Percentiles rank a stretch among this genome's conserved stretches.
Evolutionary conservation across 2,888 invertebrate genomes (phyloP).

Genomic region (Cetonia aurata): DNA sequence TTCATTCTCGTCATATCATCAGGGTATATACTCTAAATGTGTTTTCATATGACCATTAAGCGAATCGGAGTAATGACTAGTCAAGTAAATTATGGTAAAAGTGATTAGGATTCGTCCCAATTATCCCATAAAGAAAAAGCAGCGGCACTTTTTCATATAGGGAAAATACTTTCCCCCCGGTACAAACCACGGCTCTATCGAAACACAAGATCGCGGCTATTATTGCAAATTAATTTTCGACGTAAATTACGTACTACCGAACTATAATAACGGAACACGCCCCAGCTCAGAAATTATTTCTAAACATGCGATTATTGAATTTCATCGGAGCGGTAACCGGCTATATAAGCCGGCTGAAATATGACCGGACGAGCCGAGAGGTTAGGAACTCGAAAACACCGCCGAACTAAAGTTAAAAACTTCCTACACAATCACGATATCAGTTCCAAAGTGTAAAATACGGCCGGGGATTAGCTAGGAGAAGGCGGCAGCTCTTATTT

Average conservation of each 20-base stretch:
- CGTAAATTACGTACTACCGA: slow-evolving; percentile 32
- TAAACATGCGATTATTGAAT: slow-evolving; percentile 39
- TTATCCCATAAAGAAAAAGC: neutral
- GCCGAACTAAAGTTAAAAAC: slow-evolving; percentile 30
- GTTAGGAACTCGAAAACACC: slow-evolving; percentile 24
- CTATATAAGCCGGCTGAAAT: neutral
- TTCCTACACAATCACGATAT: slow-evolving; percentile 37
- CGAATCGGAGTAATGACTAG: too few species aligned
- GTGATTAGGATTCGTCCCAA: neutral
- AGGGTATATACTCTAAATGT: too few species aligned
- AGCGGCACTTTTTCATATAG: too few species aligned
- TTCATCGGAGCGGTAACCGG: neutral
- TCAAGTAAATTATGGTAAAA: too few species aligned
- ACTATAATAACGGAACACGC: slow-evolving; percentile 18
- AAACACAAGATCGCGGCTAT: slow-evolving; percentile 34
- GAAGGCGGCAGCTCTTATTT: slow-evolving; percentile 21
- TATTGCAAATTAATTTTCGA: slow-evolving; percentile 43
- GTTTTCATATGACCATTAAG: too few species aligned
- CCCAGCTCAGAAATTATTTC: slow-evolving; percentile 36
- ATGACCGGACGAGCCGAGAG: neutral
- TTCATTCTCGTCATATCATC: too few species aligned
- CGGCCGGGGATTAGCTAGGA: slow-evolving; percentile 16
- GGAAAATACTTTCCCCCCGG: too few species aligned
- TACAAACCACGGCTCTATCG: neutral
- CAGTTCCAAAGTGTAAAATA: slow-evolving; percentile 34